Base-by-base conservation (phyloP, 2,888 invertebrate species). In the Hemicrepidius hirtus region DNA sequence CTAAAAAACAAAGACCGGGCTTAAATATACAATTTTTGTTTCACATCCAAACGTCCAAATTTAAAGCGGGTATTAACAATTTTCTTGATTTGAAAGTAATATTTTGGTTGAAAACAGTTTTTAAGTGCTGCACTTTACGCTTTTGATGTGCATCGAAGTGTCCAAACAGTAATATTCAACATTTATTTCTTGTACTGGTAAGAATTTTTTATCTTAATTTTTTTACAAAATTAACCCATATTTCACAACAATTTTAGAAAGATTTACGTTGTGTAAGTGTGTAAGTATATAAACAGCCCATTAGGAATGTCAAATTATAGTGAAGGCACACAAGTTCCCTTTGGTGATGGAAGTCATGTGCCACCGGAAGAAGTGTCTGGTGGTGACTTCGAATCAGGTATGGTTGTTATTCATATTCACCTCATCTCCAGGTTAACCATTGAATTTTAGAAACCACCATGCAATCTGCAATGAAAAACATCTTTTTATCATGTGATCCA, bases 401-500 rank as follows among this genome's bases (percentile, higher is more conserved):
- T 16, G 16, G n/a, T n/a, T n/a, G n/a, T n/a, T n/a, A n/a, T n/a
- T n/a, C n/a, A n/a, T n/a, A n/a, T n/a, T n/a, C n/a, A n/a, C n/a
- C n/a, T n/a, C n/a, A n/a, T n/a, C n/a, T n/a, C n/a, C n/a, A n/a
- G n/a, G n/a, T n/a, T n/a, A n/a, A n/a, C n/a, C n/a, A n/a, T n/a
- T n/a, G n/a, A n/a, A n/a, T 57, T 57, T 1, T n/a, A 57, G 57
- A 57, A 0, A 10, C 20, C 3, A 37, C 35, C 1, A 57, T 37
- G 12, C 1, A 57, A 16, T 71, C 66, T 20, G 77, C 81, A 37
- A 73, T 81, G 68, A 78, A 79, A 69, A 73, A 80, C 28, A 84
- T 84, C 53, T 84, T 80, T 74, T 53, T 73, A 49, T 74, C 80
- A 4, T 84, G 84, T 76, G 83, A 84, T 75, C 69, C 68, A 53